A percentile compares a stretch with the other conserved stretches of the same genome.
These are phyloP conservation scores for Psittacula derbiana DNA, from an alignment of 2,797 vertebrate species.

Conservation along the genomic window DNA sequence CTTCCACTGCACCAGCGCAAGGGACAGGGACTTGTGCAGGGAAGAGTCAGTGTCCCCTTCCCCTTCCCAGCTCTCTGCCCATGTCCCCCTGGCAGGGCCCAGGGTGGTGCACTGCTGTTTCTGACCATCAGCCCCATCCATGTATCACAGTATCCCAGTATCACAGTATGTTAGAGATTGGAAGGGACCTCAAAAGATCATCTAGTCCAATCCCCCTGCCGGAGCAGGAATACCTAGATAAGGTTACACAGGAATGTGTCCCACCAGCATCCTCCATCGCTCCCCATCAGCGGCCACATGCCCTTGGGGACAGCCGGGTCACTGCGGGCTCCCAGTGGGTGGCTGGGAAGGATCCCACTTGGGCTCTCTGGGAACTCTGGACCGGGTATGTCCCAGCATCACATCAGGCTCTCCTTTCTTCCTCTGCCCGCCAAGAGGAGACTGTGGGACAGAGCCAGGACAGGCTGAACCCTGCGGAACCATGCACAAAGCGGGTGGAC, in stretches of 20 bases:
- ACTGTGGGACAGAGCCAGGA: not conserved
- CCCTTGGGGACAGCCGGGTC: not conserved
- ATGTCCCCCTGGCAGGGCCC: not conserved
- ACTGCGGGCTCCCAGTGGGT: fast-evolving
- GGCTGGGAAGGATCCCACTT: not conserved
- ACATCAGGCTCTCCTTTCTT: not conserved
- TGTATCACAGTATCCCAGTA: no score
- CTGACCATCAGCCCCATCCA: fast-evolving
- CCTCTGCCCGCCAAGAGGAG: not conserved
- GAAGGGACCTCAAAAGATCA: no score
- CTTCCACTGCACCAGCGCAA: not conserved
- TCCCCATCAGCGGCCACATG: fast-evolving
- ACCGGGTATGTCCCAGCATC: not conserved
- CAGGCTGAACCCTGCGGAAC: fast-evolving
- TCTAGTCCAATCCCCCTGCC: no score
- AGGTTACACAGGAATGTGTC: no score
- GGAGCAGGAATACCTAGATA: no score
- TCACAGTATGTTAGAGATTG: no score
- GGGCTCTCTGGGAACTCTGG: not conserved
- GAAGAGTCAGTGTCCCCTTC: not conserved
- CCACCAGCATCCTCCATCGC: not conserved
- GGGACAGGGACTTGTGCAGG: not conserved
- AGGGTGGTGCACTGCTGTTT: fast-evolving
- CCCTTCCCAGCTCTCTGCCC: not conserved
- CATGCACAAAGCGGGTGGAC: fast-evolving